Conservation (phyloP, 2,797 vertebrate species). For the Tiaroga cobitis region DNA sequence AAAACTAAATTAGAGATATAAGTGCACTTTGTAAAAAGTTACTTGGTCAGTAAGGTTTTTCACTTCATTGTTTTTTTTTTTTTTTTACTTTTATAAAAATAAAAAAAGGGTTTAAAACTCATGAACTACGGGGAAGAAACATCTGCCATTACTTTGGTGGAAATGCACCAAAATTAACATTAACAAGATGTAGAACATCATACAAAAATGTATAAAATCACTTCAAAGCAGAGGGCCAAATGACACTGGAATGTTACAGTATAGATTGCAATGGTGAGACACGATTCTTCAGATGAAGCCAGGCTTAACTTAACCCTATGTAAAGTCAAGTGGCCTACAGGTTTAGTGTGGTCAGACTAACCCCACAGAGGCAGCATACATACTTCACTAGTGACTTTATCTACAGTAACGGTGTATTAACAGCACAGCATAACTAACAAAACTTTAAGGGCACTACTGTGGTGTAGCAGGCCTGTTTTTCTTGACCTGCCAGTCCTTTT, state of each 20-base stretch:
- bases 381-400: slow-evolving; percentile 45
- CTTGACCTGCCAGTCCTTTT: slow-evolving; percentile 91
- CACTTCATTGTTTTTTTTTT: neutral
- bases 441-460: slow-evolving; percentile 60
- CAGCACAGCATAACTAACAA: slow-evolving; percentile 34
- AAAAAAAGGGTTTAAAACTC: neutral
- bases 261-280: slow-evolving; percentile 36
- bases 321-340: slow-evolving; percentile 34
- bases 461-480: slow-evolving; percentile 79
- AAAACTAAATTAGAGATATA: slow-evolving; percentile 22
- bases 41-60: slow-evolving; percentile 36
- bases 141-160: slow-evolving; percentile 50
- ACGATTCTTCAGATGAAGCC: slow-evolving; percentile 34
- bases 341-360: slow-evolving; percentile 42
- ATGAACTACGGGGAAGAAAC: slow-evolving; percentile 36
- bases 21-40: slow-evolving; percentile 6
- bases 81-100: slow-evolving; percentile 8
- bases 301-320: slow-evolving; percentile 1
- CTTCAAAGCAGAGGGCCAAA: slow-evolving; percentile 43
- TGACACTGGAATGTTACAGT: slow-evolving; percentile 50
- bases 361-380: slow-evolving; percentile 36
- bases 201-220: slow-evolving; percentile 43
- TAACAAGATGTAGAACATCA: slow-evolving; percentile 28
- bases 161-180: slow-evolving; percentile 50
- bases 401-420: slow-evolving; percentile 17